Evolutionary conservation across 2,113 vertebrate genomes (phyloP).

Genomic region (Origma solitaria): DNA sequence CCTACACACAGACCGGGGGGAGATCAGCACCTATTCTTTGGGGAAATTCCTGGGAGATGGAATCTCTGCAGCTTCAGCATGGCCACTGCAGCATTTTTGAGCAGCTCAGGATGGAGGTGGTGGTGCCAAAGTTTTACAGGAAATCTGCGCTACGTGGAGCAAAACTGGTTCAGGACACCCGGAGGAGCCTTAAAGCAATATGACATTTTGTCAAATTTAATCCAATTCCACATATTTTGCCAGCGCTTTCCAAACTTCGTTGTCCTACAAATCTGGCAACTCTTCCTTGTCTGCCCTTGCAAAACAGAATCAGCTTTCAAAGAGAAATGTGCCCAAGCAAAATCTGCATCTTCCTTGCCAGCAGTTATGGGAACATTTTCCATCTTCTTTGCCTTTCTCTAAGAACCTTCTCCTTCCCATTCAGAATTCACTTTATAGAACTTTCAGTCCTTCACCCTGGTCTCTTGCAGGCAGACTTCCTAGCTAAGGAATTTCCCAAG

Average conservation of each 20-base stretch:
- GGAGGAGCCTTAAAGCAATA: conserved; percentile 40
- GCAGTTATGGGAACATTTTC: conserved; percentile 30
- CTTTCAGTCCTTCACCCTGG: not conserved
- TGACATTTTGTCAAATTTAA: conserved; percentile 61
- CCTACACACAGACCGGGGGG: not conserved
- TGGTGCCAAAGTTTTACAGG: not conserved
- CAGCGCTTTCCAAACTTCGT: conserved; percentile 31
- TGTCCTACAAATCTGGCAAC: conserved; percentile 50
- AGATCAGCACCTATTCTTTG: not conserved
- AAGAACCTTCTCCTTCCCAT: not conserved
- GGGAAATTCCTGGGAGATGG: not conserved
- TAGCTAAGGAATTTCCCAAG: not conserved
- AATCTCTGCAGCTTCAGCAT: not conserved
- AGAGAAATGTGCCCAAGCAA: conserved; percentile 44
- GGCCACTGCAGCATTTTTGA: not conserved
- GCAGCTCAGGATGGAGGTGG: not conserved
- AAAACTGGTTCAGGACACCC: conserved; percentile 38
- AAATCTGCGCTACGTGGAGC: not conserved
- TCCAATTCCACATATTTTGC: conserved; percentile 56
- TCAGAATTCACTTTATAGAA: not conserved
- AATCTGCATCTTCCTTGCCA: conserved; percentile 40
- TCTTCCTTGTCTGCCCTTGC: conserved; percentile 40
- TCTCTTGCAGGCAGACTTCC: not conserved
- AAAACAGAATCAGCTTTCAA: conserved; percentile 58
- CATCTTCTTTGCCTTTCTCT: conserved; percentile 25